Conservation (phyloP, 1,140 invertebrate genomes). For the Campoletis sonorensis region DNA sequence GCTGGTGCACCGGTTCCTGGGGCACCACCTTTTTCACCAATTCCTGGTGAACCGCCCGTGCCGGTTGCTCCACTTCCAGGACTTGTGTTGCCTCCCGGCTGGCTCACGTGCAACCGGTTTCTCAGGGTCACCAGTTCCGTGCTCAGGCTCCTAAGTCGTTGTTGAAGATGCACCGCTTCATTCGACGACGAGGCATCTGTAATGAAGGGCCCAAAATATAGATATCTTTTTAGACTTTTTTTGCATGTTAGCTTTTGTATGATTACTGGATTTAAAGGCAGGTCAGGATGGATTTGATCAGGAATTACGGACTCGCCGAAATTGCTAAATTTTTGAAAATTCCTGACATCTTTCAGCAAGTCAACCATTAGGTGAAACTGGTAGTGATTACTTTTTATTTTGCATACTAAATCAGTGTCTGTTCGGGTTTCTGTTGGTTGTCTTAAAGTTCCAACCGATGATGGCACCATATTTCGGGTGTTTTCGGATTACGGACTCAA, state of each 20-base stretch:
- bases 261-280: neutral
- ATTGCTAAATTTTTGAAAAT: too few relatives aligned
- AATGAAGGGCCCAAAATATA: conserved; percentile 60
- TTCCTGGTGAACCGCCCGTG: conserved; percentile 45
- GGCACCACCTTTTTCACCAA: conserved; percentile 57
- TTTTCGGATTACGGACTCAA: too few relatives aligned
- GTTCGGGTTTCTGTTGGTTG: too few relatives aligned
- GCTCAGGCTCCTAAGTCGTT: conserved; percentile 90
- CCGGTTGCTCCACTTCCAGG: conserved; percentile 61
- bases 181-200: conserved; percentile 94
- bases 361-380: too few relatives aligned
- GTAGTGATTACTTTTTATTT: too few relatives aligned
- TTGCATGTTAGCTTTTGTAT: neutral
- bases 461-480: too few relatives aligned
- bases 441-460: too few relatives aligned
- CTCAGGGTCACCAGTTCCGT: conserved; percentile 92
- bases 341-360: too few relatives aligned
- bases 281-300: neutral
- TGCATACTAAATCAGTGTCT: too few relatives aligned
- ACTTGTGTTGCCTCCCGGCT: conserved; percentile 71
- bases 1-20: conserved; percentile 66
- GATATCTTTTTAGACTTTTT: neutral
- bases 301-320: too few relatives aligned
- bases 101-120: conserved; percentile 88
- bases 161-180: conserved; percentile 93